These are phyloP conservation scores for Strix aluco DNA, from an alignment of 2,113 vertebrate species.

Conservation along the genomic window DNA sequence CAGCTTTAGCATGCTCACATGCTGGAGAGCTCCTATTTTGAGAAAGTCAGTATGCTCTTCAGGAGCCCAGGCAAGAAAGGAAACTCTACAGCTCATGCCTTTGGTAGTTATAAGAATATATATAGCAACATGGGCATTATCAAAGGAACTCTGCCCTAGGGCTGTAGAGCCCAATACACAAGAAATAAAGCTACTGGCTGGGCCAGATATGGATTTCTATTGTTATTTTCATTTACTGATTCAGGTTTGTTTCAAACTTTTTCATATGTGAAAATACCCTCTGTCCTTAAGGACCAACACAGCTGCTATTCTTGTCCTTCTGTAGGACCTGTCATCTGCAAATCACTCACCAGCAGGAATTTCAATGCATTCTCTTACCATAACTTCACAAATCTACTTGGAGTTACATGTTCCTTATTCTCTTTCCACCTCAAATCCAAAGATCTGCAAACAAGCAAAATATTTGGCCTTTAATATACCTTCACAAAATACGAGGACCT, in stretches of 20 bases:
- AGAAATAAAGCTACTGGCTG: not conserved
- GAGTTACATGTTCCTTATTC: not conserved
- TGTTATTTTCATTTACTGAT: not conserved
- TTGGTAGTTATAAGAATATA: not conserved
- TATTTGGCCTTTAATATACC: not conserved
- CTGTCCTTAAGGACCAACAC: not conserved
- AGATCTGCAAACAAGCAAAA: slow-evolving; percentile 23
- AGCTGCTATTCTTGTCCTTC: not conserved
- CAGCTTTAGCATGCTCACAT: not conserved
- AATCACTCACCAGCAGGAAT: not conserved
- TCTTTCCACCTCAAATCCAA: not conserved
- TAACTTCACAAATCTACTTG: not conserved
- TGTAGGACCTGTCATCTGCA: not conserved
- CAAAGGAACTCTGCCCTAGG: not conserved
- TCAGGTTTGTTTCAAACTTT: not conserved
- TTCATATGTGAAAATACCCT: not conserved
- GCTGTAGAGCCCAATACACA: not conserved
- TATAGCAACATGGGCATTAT: not conserved
- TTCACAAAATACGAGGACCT: not conserved
- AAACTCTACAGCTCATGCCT: not conserved
- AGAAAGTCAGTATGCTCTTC: not conserved
- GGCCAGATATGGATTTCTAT: not conserved
- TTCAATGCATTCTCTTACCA: slow-evolving; percentile 31
- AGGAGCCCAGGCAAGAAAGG: not conserved
- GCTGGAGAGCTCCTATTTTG: not conserved